Base-by-base conservation (phyloP, 2,113 vertebrate genomes). In the Smithornis capensis region DNA sequence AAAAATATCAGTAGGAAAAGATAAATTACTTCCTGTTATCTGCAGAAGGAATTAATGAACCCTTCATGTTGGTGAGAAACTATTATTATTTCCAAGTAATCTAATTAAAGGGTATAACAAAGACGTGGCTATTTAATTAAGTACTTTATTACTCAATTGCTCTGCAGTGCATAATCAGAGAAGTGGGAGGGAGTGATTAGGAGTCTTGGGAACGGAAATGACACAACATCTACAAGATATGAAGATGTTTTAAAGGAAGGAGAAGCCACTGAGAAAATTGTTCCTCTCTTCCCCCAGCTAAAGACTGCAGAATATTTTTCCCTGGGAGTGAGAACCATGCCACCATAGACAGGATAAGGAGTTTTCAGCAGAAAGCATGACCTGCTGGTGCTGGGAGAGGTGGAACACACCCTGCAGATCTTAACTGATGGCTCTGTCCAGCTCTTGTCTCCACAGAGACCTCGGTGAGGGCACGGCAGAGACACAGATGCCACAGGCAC, bases 181-280 rank as follows among this genome's bases (percentile, higher is more conserved):
- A 70, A 68, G 52, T 65, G 60, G 44, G 59, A 92, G 63, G 95
- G 90, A 57, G 33, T 76, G 59, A 94, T 90, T 85, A 90, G 67
- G 67, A 78, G 64, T 86, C 87, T 33, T 94, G 81, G 55, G 93
- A 93, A 95, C 22, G 90, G 94, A 97, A 97, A 81, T 97, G 96
- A 96, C 94, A 91, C 76, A 89, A 31, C 56, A 19, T 45, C 44
- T 22, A 47, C 29, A 40, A 81, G 84, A 87, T 78, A 81, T 3
- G 52, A 1, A 68, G 69, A 68, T 81, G 25, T 67, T 91, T 89
- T 64, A 80, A 79, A 90, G 57, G 67, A 93, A 59, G 57, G 55
- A 83, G 37, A 19, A 87, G 83, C 37, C 33, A 38, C 87, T 52
- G 75, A 45, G 67, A 69, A 85, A 83, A 94, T 65, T 53, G 78